These are phyloP conservation scores for Ochotona curzoniae DNA, from an alignment of 2,113 vertebrate genomes.

Conservation along the genomic window DNA sequence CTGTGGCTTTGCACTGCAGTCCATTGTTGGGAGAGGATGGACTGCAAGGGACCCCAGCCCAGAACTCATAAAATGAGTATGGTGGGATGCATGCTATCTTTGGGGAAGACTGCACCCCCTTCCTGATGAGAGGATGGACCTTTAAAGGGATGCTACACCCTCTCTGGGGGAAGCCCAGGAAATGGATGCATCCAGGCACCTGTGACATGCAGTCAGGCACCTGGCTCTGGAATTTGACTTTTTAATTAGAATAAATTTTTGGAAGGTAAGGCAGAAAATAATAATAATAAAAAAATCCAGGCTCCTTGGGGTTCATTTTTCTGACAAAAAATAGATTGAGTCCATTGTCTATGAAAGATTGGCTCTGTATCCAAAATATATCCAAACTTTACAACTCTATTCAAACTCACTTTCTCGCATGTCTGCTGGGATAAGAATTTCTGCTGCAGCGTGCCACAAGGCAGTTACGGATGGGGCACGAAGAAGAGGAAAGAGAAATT, in stretches of 20 bases:
- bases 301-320: not conserved
- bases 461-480: not conserved
- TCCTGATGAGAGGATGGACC: not conserved
- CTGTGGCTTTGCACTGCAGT: conserved; percentile 25
- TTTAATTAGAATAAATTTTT: not conserved
- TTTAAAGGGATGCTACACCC: not conserved
- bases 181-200: not conserved
- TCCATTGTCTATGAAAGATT: not conserved
- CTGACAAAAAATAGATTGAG: not conserved
- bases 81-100: not conserved
- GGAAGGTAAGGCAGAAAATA: not conserved
- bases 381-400: not conserved
- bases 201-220: not conserved
- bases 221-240: not conserved
- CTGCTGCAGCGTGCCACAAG: not conserved
- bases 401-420: conserved; percentile 42
- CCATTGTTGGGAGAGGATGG: conserved; percentile 47
- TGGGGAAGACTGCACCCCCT: conserved; percentile 51
- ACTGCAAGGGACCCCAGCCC: not conserved
- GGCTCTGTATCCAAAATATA: not conserved
- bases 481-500: not conserved
- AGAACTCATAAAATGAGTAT: not conserved
- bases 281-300: not conserved
- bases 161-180: not conserved
- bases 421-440: not conserved